Evolutionary conservation across 1,140 invertebrate genomes (phyloP).

Genomic region (Akabosia matsudoensis): DNA sequence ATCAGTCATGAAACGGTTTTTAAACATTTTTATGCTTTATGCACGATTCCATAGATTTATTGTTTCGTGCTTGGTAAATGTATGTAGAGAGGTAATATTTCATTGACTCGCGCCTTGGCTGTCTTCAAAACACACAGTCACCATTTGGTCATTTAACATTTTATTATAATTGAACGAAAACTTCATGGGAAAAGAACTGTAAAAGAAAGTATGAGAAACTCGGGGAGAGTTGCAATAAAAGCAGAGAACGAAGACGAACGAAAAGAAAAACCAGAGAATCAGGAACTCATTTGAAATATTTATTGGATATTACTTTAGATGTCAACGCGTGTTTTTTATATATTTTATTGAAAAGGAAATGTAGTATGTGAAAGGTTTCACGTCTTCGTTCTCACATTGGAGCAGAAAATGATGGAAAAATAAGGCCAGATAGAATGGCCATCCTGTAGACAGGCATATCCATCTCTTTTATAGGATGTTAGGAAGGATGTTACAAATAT

Average conservation of each 20-base stretch:
- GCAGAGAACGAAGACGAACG: not conserved
- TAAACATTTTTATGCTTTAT: too few species aligned
- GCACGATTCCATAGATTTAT: too few species aligned
- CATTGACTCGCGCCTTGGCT: not conserved
- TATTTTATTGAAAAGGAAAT: not conserved
- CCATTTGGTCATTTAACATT: not conserved
- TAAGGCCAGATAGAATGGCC: too few species aligned
- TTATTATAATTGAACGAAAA: not conserved
- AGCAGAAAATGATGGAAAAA: not conserved
- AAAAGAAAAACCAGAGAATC: not conserved
- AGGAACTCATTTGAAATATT: not conserved
- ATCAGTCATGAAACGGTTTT: too few species aligned
- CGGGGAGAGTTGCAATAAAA: not conserved
- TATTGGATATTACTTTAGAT: not conserved
- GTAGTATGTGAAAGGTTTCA: not conserved
- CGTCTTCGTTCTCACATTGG: not conserved
- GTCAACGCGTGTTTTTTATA: not conserved
- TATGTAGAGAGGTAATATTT: not conserved
- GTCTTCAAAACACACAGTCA: not conserved
- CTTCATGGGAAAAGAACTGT: not conserved
- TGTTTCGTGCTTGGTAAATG: too few species aligned
- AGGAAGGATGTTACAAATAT: not conserved
- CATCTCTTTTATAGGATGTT: not conserved
- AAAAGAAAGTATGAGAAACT: not conserved
- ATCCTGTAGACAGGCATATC: too few species aligned